Evolutionary conservation across 2,888 invertebrate genomes (phyloP), one percentile per base, ranked within the genome.

Genomic region (Pegoplata infirma): DNA sequence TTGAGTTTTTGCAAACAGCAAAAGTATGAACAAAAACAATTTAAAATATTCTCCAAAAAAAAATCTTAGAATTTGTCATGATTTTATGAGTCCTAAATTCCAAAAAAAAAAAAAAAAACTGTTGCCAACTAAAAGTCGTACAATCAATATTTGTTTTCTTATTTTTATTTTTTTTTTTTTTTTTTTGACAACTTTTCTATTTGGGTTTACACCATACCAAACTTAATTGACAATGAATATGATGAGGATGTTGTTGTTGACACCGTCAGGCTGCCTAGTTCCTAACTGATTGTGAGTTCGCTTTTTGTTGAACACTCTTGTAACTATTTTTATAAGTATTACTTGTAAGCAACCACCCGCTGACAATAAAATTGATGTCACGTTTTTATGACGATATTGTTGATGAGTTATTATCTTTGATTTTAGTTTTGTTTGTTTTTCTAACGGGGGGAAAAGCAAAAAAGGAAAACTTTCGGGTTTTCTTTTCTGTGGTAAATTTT

Each of bases 381-480:
- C 85, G 85, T 86, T 86, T 84, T 85, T 85, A 86, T 84, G 85
- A 86, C 84, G 85, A 73, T 71, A 77, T 83, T 83, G 83, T 85
- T 84, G 86, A 84, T 86, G 84, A 86, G 82, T 86, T 84, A 86
- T 85, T 85, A 84, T 86, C 86, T 86, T 84, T 86, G 86, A 86
- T 86, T 86, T 84, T 81, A 75, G 68, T 73, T 55, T 51, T n/a
- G n/a, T n/a, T 10, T 49, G 8, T 63, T 56, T 28, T 40, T 32
- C 46, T 58, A 32, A n/a, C n/a, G n/a, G n/a, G 14, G 6, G 23
- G 12, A 51, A n/a, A 23, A 23, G 14, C 7, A 23, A 47, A 16
- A 61, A 55, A 23, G 25, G 21, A 55, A 56, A 36, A 47, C 49
- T 49, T 40, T 64, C 2, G 2, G 12, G 2, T 40, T 67, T 40